Base-by-base conservation (phyloP, 2,113 vertebrate species). In the Cettia cetti region DNA sequence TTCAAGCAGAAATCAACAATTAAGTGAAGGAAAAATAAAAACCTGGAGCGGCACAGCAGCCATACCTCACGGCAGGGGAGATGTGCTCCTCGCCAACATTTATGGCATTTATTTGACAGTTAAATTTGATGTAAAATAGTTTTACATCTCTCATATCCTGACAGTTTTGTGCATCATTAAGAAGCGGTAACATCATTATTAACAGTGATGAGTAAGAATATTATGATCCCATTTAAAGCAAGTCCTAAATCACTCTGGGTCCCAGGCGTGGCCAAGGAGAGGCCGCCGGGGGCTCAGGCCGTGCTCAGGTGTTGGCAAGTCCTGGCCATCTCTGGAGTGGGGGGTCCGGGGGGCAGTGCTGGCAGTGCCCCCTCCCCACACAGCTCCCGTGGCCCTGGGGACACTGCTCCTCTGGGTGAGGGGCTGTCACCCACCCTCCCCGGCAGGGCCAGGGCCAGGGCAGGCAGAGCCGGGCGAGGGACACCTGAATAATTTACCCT, bases 1-100 rank as follows among this genome's bases (percentile, higher is more conserved):
- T 74, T 88, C 91, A 91, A 92, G 87, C 92, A 82, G 90, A 95
- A 95, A 94, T 37, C 87, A 82, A 66, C 70, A 72, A 83, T 47
- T 54, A 54, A 37, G 65, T 4, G 63, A 54, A 80, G 77, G 75
- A 28, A 61, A 89, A 86, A 45, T 6, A 47, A 49, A 40, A 63
- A 10, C 18, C 74, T 39, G 50, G 13, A 20, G 82, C 15, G 14
- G 45, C 0, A 1, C 3, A 50, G 63, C 11, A 78, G 71, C 0
- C 31, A 57, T 80, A 24, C 80, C 86, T 66, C 8, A 6, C 28
- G 9, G 49, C 9, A 3, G 76, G 81, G 39, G 69, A 80, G 50
- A 9, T 0, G 5, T 2, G 28, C 83, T 70, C 16, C 61, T 56
- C 77, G 49, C 85, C 82, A 64, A 10, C 6, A 2, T 2, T 84